Base-by-base conservation (phyloP, 2,797 vertebrate genomes). In the Cuniculus paca region DNA sequence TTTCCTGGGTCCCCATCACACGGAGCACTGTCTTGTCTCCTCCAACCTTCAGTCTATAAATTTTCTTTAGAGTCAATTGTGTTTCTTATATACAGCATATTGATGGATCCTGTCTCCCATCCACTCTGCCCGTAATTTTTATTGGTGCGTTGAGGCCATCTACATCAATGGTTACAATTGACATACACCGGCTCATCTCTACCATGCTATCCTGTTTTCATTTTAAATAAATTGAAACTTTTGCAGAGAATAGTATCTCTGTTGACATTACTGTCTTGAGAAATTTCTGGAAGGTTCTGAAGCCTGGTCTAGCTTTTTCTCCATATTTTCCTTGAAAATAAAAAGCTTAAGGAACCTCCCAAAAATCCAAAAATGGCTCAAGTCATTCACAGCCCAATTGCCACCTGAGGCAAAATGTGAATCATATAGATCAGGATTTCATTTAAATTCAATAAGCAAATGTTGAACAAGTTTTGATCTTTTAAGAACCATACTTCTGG, bases 151-250 rank as follows among this genome's bases (percentile, higher is more conserved):
- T 54, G 52, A 4, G 52, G 17, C 5, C 52, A 54, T 54, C 52
- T 54, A 17, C 17, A 54, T 54, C 19, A 52, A 54, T 54, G 52
- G 52, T 54, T 54, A 54, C 16, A 13, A 52, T 52, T 12, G 50
- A 54, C 52, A 16, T 54, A 17, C 52, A 54, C 52, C 19, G 52
- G 52, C 52, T 54, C 52, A 54, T 19, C 52, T 16, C 52, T 19
- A 54, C 52, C 52, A 54, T 54, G 17, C 52, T 54, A 54, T 54
- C 52, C 52, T 54, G 17, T 54, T 94, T 95, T 94, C 52, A 72
- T 81, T 63, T 94, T 65, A 68, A 95, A 85, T 94, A 81, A 65
- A 90, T 75, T 54, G 65, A 90, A 77, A 63, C 31, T n/a, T 78
- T 89, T 48, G 1, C 63, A 78, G 70, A 91, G n/a, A 83, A 90